Evolutionary conservation across 2,888 invertebrate species (phyloP).

Genomic region (Abrostola triplasia): DNA sequence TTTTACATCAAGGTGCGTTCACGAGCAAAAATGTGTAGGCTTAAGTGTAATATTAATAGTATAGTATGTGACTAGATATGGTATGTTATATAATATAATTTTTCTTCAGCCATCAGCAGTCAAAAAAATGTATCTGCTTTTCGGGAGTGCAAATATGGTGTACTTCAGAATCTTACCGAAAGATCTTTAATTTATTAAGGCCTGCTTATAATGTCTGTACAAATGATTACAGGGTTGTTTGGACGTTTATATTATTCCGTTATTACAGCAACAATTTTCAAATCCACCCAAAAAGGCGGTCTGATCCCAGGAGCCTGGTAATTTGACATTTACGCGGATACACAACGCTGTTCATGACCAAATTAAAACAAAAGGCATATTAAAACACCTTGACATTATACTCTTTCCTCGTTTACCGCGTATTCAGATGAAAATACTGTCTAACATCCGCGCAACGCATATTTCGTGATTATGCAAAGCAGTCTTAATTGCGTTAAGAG

Average conservation of each 20-base stretch:
- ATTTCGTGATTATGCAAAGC: conserved; percentile 81
- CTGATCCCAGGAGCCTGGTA: not conserved
- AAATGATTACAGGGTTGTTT: too few species aligned
- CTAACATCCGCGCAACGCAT: conserved; percentile 55
- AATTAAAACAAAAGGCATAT: conserved; percentile 43
- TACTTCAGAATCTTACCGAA: too few species aligned
- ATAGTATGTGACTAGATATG: too few species aligned
- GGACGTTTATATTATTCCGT: not conserved
- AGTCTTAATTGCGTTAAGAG: conserved; percentile 76
- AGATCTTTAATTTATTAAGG: too few species aligned
- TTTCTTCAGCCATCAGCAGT: too few species aligned
- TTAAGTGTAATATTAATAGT: too few species aligned
- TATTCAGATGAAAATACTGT: conserved; percentile 53
- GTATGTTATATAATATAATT: too few species aligned
- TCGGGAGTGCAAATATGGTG: too few species aligned
- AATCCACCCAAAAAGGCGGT: not conserved
- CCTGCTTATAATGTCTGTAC: too few species aligned
- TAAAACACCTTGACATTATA: conserved; percentile 42
- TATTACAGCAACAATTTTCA: not conserved
- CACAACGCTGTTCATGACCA: conserved; percentile 8
- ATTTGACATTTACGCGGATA: conserved; percentile 27
- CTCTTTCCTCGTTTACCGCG: conserved; percentile 41
- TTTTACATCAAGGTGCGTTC: too few species aligned
- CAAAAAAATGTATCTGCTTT: too few species aligned
- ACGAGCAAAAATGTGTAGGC: too few species aligned